Conservation (phyloP, 2,888 invertebrate species). For the Trissoscelio sp. region DNA sequence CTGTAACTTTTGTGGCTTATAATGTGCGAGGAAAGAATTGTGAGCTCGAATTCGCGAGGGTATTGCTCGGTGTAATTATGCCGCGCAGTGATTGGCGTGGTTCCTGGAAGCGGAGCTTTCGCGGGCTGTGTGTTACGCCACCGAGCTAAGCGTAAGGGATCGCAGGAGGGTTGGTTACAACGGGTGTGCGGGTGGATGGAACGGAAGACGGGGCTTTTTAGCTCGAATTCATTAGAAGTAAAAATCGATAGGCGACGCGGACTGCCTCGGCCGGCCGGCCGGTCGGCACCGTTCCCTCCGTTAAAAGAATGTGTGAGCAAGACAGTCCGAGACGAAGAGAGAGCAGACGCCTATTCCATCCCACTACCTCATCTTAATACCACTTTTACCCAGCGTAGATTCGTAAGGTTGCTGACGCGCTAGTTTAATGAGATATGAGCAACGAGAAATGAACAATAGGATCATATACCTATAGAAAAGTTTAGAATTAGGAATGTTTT, state of each 20-base stretch:
- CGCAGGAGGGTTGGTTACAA: slow-evolving; percentile 69
- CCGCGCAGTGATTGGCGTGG: slow-evolving; percentile 83
- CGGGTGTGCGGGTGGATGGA: slow-evolving; percentile 69
- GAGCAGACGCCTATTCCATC: slow-evolving; percentile 62
- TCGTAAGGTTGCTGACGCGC: slow-evolving; percentile 22
- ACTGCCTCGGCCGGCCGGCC: slow-evolving; percentile 72
- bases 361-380: slow-evolving; percentile 68
- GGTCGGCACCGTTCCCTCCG: slow-evolving; percentile 73
- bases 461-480: too few species aligned
- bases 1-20: slow-evolving; percentile 71
- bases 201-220: slow-evolving; percentile 78
- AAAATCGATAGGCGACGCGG: slow-evolving; percentile 82
- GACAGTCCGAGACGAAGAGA: slow-evolving; percentile 62
- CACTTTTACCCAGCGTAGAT: slow-evolving; percentile 57
- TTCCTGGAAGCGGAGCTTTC: slow-evolving; percentile 80
- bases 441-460: too few species aligned
- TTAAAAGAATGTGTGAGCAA: slow-evolving; percentile 78
- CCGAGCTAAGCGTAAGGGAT: slow-evolving; percentile 70
- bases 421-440: too few species aligned
- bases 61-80: slow-evolving; percentile 81
- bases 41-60: slow-evolving; percentile 77
- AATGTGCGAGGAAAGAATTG: slow-evolving; percentile 77
- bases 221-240: slow-evolving; percentile 83
- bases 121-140: slow-evolving; percentile 70
- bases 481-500: too few species aligned